phyloP scores from a whole-genome alignment of 1,140 invertebrate species.

The Ceratina australensis region DNA sequence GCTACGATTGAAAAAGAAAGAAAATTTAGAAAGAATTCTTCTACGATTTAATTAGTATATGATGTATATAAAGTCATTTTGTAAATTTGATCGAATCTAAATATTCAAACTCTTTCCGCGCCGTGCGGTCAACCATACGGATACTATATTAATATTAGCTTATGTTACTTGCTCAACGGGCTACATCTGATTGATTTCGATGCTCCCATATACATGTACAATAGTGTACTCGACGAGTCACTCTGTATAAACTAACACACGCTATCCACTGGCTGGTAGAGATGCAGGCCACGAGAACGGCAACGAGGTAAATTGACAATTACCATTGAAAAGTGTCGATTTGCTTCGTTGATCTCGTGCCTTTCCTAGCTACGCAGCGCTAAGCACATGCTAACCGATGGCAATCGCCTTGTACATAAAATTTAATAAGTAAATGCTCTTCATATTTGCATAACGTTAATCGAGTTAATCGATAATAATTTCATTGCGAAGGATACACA shows the following conservation, averaged over 20 bases:
- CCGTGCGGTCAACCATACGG: constrained; percentile 29
- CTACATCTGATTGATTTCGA: constrained; percentile 41
- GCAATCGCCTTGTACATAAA: background rate
- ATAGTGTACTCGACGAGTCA: constrained; percentile 66
- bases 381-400: background rate
- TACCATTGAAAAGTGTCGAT: constrained; percentile 74
- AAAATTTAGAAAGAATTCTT: no score
- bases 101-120: constrained; percentile 53
- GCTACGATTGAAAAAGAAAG: no score
- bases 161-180: constrained; percentile 38
- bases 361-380: constrained; percentile 4
- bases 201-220: constrained; percentile 47
- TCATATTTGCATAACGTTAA: constrained; percentile 14
- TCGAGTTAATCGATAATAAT: constrained; percentile 1
- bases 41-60: background rate
- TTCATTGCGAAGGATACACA: no score
- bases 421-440: background rate
- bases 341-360: constrained; percentile 54
- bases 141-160: constrained; percentile 18
- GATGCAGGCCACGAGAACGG: constrained; percentile 54
- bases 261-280: constrained; percentile 47
- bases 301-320: constrained; percentile 73
- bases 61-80: no score
- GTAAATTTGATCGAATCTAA: constrained; percentile 3
- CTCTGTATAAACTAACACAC: constrained; percentile 3